These are phyloP conservation scores for Lasioglossum morio DNA, from an alignment of 2,888 invertebrate genomes.

Conservation along the genomic window DNA sequence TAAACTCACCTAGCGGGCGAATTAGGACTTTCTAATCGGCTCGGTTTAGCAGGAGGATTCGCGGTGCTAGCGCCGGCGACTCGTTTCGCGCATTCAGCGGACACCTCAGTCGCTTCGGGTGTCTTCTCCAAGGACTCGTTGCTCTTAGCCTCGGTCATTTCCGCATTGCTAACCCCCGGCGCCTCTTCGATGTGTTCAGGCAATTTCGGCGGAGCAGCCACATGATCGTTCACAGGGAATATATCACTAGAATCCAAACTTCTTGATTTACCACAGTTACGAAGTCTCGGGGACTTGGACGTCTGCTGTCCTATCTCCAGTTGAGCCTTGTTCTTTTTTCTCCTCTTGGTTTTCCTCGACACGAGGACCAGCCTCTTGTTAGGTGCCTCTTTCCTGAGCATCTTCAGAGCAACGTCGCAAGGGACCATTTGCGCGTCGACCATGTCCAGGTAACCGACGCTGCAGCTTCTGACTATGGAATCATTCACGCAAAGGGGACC, in stretches of 20 bases:
- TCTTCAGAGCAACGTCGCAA: slow-evolving; percentile 90
- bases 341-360: slow-evolving; percentile 87
- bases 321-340: slow-evolving; percentile 83
- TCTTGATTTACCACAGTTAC: slow-evolving; percentile 91
- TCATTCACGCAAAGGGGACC: slow-evolving; percentile 88
- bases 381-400: slow-evolving; percentile 91
- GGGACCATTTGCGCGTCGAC: slow-evolving; percentile 92
- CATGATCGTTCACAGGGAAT: slow-evolving; percentile 86
- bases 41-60: slow-evolving; percentile 39
- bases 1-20: slow-evolving; percentile 77
- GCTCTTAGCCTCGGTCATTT: slow-evolving; percentile 49
- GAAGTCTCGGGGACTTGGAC: slow-evolving; percentile 86
- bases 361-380: slow-evolving; percentile 91
- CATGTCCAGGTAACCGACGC: slow-evolving; percentile 94
- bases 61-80: background rate
- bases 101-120: slow-evolving; percentile 5
- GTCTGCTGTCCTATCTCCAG: slow-evolving; percentile 77
- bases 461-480: slow-evolving; percentile 93
- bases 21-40: slow-evolving; percentile 62
- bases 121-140: slow-evolving; percentile 44
- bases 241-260: slow-evolving; percentile 95
- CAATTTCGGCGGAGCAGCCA: slow-evolving; percentile 76
- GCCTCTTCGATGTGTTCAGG: slow-evolving; percentile 79
- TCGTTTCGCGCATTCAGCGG: slow-evolving; percentile 26
- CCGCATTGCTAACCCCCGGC: slow-evolving; percentile 22